These are phyloP conservation scores for Mesorhabditis sp. DNA, from an alignment of 2,888 invertebrate genomes.

Conservation along the genomic window DNA sequence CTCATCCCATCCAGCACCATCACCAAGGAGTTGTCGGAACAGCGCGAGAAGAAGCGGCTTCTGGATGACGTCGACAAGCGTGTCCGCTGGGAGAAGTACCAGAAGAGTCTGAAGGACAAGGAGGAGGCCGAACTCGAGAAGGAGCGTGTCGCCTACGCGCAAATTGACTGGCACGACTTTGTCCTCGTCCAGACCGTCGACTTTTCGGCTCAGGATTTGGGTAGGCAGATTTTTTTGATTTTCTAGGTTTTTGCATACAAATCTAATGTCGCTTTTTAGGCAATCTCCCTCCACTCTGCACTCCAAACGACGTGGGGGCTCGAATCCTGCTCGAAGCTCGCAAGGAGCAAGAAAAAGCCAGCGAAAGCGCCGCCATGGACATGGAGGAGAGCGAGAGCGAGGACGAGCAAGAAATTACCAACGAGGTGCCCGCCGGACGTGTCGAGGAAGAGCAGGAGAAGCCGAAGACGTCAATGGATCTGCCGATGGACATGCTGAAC, in stretches of 20 bases:
- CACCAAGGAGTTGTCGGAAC: conserved; percentile 42
- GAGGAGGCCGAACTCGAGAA: conserved; percentile 92
- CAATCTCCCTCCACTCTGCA: conserved; percentile 63
- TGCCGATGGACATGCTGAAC: conserved; percentile 7
- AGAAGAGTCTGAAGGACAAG: conserved; percentile 83
- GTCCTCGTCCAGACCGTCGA: conserved; percentile 99
- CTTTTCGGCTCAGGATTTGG: conserved; percentile 90
- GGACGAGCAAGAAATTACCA: conserved; percentile 23
- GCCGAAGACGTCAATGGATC: not conserved
- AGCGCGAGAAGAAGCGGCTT: conserved; percentile 39
- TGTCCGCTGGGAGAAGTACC: conserved; percentile 92
- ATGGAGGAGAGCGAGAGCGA: conserved; percentile 55
- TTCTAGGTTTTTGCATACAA: not conserved
- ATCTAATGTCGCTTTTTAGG: conserved; percentile 28
- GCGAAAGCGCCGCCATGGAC: conserved; percentile 54
- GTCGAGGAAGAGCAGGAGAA: not conserved
- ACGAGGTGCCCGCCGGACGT: not conserved
- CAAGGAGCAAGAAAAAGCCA: conserved; percentile 42
- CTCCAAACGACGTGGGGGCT: conserved; percentile 64
- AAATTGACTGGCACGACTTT: conserved; percentile 99
- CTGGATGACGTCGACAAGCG: conserved; percentile 67
- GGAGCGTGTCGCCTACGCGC: conserved; percentile 82
- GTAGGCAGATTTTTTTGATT: conserved; percentile 58
- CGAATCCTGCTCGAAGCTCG: conserved; percentile 62
- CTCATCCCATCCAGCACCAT: conserved; percentile 80